These are phyloP conservation scores for Hypomesus transpacificus DNA, from an alignment of 2,113 vertebrate species.

Conservation along the genomic window DNA sequence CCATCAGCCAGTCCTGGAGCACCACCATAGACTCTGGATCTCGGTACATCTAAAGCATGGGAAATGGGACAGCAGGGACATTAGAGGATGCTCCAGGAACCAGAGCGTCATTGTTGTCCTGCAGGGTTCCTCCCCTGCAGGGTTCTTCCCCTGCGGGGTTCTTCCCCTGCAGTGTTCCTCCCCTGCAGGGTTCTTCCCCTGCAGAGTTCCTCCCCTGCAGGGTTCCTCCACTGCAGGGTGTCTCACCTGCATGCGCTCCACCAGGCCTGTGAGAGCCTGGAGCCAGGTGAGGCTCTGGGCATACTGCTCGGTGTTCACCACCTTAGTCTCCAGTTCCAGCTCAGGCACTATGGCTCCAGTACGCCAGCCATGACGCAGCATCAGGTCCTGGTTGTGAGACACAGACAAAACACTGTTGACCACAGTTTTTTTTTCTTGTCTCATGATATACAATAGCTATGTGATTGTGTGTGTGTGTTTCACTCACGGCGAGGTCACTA, in stretches of 20 bases:
- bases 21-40: slow-evolving; percentile 71
- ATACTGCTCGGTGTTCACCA: slow-evolving; percentile 78
- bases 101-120: background rate
- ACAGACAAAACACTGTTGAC: background rate
- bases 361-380: slow-evolving; percentile 81
- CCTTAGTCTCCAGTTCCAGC: slow-evolving; percentile 78
- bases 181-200: slow-evolving; percentile 22
- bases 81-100: background rate
- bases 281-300: slow-evolving; percentile 80
- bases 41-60: slow-evolving; percentile 62
- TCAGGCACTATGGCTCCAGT: slow-evolving; percentile 82
- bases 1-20: slow-evolving; percentile 78
- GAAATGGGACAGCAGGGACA: background rate
- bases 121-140: background rate
- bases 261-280: slow-evolving; percentile 79
- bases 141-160: background rate
- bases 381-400: slow-evolving; percentile 70
- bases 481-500: slow-evolving; percentile 91
- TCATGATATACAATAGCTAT: background rate
- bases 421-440: background rate
- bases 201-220: no score
- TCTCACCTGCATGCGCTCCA: slow-evolving; percentile 80
- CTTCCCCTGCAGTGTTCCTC: background rate
- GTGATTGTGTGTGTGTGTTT: background rate
- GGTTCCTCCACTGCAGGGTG: background rate